These are phyloP conservation scores for Puffinus mauretanicus DNA, from an alignment of 2,113 vertebrate species.

Conservation along the genomic window DNA sequence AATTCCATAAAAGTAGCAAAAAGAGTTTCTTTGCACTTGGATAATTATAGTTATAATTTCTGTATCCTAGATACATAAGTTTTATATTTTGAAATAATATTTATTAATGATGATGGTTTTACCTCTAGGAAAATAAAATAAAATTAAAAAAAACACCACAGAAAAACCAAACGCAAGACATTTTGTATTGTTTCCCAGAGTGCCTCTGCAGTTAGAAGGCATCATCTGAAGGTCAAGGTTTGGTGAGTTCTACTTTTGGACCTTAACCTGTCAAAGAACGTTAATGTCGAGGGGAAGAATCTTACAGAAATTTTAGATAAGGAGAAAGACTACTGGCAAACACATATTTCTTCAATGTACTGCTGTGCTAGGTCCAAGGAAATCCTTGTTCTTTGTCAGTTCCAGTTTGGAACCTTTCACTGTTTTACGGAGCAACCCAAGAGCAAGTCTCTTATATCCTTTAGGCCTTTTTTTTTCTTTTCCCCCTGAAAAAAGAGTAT, in stretches of 20 bases:
- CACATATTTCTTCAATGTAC: background rate
- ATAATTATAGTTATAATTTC: background rate
- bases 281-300: background rate
- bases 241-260: background rate
- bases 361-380: background rate
- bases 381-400: background rate
- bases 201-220: background rate
- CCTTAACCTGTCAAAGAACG: background rate
- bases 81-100: background rate
- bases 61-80: background rate
- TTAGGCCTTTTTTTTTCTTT: background rate
- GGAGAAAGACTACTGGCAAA: background rate
- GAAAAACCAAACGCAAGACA: fast-evolving
- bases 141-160: background rate
- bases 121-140: background rate
- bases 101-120: background rate
- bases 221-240: background rate
- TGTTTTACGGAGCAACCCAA: background rate
- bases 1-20: background rate
- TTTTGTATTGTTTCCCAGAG: background rate
- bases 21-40: background rate
- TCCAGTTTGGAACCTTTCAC: background rate
- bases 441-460: background rate
- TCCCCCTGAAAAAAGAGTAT: background rate
- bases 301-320: background rate